Percentiles rank a stretch among this genome's conserved stretches.
Evolutionary conservation across 2,888 invertebrate genomes (phyloP).

Genomic region (Cantharis flavilabris): DNA sequence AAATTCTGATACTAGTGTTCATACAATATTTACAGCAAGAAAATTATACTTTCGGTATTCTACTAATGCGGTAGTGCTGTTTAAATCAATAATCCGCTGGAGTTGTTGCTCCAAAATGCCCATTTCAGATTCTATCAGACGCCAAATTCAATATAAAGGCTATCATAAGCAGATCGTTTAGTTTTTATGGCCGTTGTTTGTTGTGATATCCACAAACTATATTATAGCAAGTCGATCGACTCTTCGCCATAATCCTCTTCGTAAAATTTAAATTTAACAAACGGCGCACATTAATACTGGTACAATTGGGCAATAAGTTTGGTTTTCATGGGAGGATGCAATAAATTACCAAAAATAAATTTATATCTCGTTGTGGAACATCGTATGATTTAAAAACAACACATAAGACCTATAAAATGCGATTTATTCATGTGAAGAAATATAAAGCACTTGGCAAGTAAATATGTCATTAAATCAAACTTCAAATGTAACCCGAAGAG

Average conservation of each 20-base stretch:
- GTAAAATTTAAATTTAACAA: background rate
- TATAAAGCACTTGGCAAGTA: constrained; percentile 16
- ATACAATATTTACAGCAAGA: background rate
- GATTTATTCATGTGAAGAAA: constrained; percentile 11
- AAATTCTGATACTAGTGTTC: background rate
- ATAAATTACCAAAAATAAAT: constrained; percentile 9
- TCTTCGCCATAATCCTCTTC: background rate
- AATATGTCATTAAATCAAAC: constrained; percentile 9
- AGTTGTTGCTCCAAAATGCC: background rate
- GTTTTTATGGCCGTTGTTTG: constrained; percentile 22
- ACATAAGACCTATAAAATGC: constrained; percentile 6
- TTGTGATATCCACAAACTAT: constrained; percentile 8
- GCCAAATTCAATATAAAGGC: constrained; percentile 16
- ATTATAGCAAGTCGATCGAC: background rate
- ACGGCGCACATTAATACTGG: background rate
- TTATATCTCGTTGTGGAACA: constrained; percentile 4
- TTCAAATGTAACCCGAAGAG: constrained; percentile 1
- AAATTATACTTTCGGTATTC: background rate
- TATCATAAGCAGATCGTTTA: constrained; percentile 21
- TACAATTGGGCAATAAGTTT: background rate
- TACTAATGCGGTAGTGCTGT: constrained; percentile 14
- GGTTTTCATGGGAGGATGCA: background rate
- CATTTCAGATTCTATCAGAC: constrained; percentile 17
- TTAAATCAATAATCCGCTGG: constrained; percentile 8
- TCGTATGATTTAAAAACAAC: constrained; percentile 12